Conservation (phyloP, 2,113 vertebrate species). For the Albula goreensis region DNA sequence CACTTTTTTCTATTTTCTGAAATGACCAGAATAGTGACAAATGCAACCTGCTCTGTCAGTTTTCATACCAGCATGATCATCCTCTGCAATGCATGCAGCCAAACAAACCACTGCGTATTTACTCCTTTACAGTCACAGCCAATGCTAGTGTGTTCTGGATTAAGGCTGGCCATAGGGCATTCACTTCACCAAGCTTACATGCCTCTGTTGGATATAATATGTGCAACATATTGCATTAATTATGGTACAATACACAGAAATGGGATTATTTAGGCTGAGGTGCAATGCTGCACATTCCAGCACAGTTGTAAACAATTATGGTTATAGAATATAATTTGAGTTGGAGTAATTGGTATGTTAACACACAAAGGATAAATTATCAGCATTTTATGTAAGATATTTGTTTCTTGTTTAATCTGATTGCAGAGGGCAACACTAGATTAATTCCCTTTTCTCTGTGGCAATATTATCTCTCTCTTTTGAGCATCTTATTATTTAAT, state of each 20-base stretch:
- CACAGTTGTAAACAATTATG: not conserved
- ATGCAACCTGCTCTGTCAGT: too few species aligned
- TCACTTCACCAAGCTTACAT: not conserved
- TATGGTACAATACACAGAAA: not conserved
- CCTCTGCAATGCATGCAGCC: too few species aligned
- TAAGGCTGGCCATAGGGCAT: not conserved
- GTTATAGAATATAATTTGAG: not conserved
- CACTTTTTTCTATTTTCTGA: too few species aligned
- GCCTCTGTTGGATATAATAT: not conserved
- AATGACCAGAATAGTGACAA: too few species aligned
- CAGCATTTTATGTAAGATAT: constrained; percentile 8
- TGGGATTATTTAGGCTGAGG: not conserved
- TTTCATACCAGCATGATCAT: too few species aligned
- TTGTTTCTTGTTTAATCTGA: not conserved
- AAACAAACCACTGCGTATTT: too few species aligned
- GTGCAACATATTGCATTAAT: not conserved
- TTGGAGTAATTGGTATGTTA: not conserved
- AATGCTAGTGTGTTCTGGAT: too few species aligned
- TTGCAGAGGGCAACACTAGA: not conserved
- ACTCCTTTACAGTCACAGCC: not conserved
- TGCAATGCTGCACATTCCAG: not conserved
- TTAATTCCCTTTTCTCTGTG: not conserved
- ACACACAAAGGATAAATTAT: constrained; percentile 2
- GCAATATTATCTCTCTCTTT: constrained; percentile 1
- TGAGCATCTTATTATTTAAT: constrained; percentile 21